phyloP scores from a whole-genome alignment of 2,888 invertebrate species.

The Scaptomyza tumidula region DNA sequence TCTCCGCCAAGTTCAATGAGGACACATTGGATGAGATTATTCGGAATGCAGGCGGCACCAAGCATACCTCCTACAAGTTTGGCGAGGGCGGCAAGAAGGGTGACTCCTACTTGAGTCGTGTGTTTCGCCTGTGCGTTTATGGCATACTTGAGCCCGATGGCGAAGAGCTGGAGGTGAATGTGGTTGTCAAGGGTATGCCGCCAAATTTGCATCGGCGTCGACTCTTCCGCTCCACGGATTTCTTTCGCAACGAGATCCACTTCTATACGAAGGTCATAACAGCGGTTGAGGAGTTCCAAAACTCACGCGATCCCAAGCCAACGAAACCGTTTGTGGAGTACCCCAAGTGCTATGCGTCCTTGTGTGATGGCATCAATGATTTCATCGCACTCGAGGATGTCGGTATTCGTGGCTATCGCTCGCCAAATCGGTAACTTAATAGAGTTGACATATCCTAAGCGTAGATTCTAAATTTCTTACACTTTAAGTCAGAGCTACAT shows the following conservation, averaged over 20 bases:
- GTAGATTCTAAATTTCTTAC: not conserved
- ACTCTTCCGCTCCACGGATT: slow-evolving; percentile 88
- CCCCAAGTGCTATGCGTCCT: slow-evolving; percentile 85
- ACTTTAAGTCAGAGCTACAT: slow-evolving; percentile 60
- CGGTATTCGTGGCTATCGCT: slow-evolving; percentile 84
- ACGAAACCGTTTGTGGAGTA: slow-evolving; percentile 86
- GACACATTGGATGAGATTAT: slow-evolving; percentile 84
- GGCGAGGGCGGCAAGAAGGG: slow-evolving; percentile 86
- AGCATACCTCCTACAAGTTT: slow-evolving; percentile 84
- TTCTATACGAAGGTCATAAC: slow-evolving; percentile 86
- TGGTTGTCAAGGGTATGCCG: slow-evolving; percentile 89
- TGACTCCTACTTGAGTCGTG: slow-evolving; percentile 89
- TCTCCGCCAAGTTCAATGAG: slow-evolving; percentile 84
- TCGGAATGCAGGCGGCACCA: slow-evolving; percentile 79
- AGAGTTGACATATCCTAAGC: not conserved
- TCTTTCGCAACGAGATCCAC: slow-evolving; percentile 89
- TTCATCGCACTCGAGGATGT: slow-evolving; percentile 87
- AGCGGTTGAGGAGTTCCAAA: slow-evolving; percentile 81
- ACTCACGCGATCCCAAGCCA: slow-evolving; percentile 64
- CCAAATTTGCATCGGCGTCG: slow-evolving; percentile 87
- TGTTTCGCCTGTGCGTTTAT: slow-evolving; percentile 86
- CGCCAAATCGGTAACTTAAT: slow-evolving; percentile 81
- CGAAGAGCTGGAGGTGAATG: slow-evolving; percentile 83
- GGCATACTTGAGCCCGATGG: slow-evolving; percentile 78
- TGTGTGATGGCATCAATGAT: slow-evolving; percentile 86